Evolutionary conservation across 1,140 invertebrate genomes (phyloP).

Genomic region (Laodelphax striatellus): DNA sequence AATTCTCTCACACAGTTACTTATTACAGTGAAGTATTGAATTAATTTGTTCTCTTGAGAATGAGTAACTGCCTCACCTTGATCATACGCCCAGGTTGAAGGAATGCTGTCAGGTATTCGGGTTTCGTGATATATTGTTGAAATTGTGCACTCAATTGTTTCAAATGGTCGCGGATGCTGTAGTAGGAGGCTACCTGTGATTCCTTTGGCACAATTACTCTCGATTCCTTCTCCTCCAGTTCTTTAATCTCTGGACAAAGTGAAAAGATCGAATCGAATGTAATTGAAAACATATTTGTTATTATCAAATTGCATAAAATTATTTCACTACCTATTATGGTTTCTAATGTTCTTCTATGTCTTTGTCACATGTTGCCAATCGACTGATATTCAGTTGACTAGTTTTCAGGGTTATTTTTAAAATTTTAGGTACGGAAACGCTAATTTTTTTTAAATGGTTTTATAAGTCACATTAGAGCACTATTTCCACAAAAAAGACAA

Average conservation of each 20-base stretch:
- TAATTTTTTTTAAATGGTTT: no score
- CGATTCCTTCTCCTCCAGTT: conserved; percentile 53
- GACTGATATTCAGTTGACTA: no score
- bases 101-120: conserved; percentile 85
- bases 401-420: no score
- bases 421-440: no score
- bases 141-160: conserved; percentile 62
- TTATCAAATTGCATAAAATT: not conserved
- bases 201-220: conserved; percentile 57
- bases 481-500: no score
- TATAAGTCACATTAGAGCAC: no score
- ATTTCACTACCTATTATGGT: no score
- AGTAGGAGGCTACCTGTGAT: conserved; percentile 69
- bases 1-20: no score
- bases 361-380: no score
- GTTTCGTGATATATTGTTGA: conserved; percentile 50
- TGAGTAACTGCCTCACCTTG: conserved; percentile 52
- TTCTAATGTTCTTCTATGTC: no score
- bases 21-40: no score
- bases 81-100: conserved; percentile 86
- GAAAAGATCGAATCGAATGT: conserved; percentile 3
- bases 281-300: not conserved
- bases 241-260: conserved; percentile 52
- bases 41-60: no score
- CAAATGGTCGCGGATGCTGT: conserved; percentile 72